These are phyloP conservation scores for Coremacera marginata DNA, from an alignment of 2,888 invertebrate genomes.

Conservation along the genomic window DNA sequence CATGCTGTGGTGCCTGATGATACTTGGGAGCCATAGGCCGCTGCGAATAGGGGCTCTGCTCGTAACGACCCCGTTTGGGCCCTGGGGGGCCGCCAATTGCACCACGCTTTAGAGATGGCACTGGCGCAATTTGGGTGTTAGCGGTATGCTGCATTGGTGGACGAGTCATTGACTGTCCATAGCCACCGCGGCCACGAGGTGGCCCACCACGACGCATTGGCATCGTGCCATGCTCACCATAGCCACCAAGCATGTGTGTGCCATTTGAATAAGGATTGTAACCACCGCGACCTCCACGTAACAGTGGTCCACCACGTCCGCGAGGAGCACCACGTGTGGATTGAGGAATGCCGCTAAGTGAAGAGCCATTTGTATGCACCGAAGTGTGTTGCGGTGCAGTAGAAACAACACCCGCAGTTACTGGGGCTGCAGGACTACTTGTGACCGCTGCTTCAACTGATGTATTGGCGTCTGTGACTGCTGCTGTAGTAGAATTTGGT, in stretches of 20 bases:
- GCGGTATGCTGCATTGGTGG: slow-evolving; percentile 66
- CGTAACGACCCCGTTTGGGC: slow-evolving; percentile 68
- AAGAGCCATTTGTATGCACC: slow-evolving; percentile 38
- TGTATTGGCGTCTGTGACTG: slow-evolving; percentile 47
- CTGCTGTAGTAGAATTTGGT: slow-evolving; percentile 55
- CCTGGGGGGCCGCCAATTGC: slow-evolving; percentile 67
- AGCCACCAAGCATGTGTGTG: slow-evolving; percentile 55
- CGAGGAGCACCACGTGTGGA: slow-evolving; percentile 59
- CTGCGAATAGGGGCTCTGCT: slow-evolving; percentile 66
- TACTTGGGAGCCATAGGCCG: slow-evolving; percentile 67
- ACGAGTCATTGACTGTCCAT: slow-evolving; percentile 64
- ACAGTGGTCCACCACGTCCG: slow-evolving; percentile 63
- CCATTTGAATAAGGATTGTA: slow-evolving; percentile 63
- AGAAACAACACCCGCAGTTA: slow-evolving; percentile 45
- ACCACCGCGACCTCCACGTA: slow-evolving; percentile 63
- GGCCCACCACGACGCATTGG: slow-evolving; percentile 62
- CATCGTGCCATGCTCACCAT: slow-evolving; percentile 58
- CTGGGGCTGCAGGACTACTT: slow-evolving; percentile 28
- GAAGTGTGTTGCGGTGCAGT: slow-evolving; percentile 41
- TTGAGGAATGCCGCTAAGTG: slow-evolving; percentile 51
- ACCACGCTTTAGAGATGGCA: slow-evolving; percentile 68
- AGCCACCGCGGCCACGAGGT: slow-evolving; percentile 66
- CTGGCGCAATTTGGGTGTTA: slow-evolving; percentile 68
- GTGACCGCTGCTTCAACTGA: slow-evolving; percentile 39
- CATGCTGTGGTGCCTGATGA: slow-evolving; percentile 62